Conservation (phyloP, 2,113 vertebrate genomes). For the Podiceps cristatus region DNA sequence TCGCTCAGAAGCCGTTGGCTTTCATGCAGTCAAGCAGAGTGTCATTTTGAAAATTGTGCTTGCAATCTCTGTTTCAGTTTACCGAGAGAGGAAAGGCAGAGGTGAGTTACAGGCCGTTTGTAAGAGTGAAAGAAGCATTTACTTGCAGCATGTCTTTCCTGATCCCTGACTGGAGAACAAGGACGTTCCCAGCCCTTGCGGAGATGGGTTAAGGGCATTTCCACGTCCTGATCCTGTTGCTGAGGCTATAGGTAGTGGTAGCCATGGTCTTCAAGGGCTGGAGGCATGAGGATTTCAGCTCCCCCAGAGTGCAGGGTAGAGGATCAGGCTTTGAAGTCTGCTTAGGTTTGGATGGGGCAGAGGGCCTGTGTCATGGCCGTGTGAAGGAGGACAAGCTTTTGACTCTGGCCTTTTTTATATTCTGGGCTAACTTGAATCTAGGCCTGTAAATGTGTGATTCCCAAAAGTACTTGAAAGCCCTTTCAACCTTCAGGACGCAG, state of each 20-base stretch:
- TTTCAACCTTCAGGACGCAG: neutral
- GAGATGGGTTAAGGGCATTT: neutral
- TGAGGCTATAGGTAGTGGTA: neutral
- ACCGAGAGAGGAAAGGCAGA: neutral
- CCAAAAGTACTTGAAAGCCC: neutral
- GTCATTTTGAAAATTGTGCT: rapidly evolving
- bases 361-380: neutral
- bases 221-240: neutral
- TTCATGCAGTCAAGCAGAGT: neutral
- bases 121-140: neutral
- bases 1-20: rapidly evolving
- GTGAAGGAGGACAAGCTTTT: neutral
- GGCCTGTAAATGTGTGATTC: neutral
- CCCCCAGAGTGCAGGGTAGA: neutral
- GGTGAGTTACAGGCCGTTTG: neutral
- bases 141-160: neutral
- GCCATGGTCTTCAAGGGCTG: neutral
- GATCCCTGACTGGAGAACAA: neutral
- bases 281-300: neutral
- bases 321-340: neutral
- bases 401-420: neutral
- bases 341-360: neutral
- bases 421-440: neutral
- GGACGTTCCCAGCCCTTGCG: neutral
- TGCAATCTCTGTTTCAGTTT: neutral